These are phyloP conservation scores for Misgurnus mizolepis DNA, from an alignment of 2,113 vertebrate species.

Conservation along the genomic window DNA sequence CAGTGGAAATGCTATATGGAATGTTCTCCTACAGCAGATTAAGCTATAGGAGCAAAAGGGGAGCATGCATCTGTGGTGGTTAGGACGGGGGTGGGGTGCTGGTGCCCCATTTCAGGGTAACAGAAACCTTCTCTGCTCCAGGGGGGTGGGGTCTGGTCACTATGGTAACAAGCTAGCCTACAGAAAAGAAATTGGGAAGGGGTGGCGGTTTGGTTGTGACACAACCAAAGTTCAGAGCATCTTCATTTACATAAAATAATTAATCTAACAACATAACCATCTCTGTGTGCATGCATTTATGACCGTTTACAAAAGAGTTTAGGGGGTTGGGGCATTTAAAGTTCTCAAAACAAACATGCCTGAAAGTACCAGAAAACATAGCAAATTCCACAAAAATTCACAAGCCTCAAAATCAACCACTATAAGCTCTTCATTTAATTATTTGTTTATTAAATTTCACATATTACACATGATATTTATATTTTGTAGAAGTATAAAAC, in stretches of 20 bases:
- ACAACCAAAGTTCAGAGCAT: constrained; percentile 59
- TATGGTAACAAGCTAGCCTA: constrained; percentile 74
- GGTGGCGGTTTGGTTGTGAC: constrained; percentile 62
- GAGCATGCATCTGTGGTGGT: constrained; percentile 47
- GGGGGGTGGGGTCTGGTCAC: constrained; percentile 74
- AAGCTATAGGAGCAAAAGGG: constrained; percentile 70
- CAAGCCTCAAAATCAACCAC: background rate
- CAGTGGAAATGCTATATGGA: constrained; percentile 67
- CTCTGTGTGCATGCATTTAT: background rate
- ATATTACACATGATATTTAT: too few relatives aligned
- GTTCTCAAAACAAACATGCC: constrained; percentile 4
- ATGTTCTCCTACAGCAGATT: constrained; percentile 71
- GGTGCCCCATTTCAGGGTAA: constrained; percentile 70
- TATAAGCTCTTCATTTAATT: too few relatives aligned
- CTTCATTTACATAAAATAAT: constrained; percentile 65
- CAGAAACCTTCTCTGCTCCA: constrained; percentile 70
- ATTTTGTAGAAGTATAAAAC: background rate
- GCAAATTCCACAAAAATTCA: background rate
- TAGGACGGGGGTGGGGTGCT: constrained; percentile 58
- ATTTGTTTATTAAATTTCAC: too few relatives aligned
- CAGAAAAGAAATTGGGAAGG: constrained; percentile 69
- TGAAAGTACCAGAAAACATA: background rate
- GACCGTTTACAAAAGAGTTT: background rate
- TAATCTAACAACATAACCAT: constrained; percentile 42
- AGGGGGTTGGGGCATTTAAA: background rate